Conservation (phyloP, 2,113 vertebrate genomes). For the Morone saxatilis region DNA sequence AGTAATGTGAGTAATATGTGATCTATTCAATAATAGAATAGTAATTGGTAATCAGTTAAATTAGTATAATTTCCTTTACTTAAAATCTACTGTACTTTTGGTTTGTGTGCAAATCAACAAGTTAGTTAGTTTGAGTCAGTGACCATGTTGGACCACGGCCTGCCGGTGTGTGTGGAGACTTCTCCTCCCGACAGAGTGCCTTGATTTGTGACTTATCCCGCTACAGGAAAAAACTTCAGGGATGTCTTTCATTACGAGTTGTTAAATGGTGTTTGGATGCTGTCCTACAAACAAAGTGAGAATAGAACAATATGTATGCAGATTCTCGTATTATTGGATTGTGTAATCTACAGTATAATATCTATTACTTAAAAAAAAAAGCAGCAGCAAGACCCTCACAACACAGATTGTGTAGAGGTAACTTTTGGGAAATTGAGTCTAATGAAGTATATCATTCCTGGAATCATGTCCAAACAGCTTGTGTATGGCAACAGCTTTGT, state of each 20-base stretch:
- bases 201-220: constrained; percentile 66
- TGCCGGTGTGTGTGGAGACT: constrained; percentile 31
- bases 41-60: neutral
- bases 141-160: constrained; percentile 23
- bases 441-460: neutral
- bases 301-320: constrained; percentile 4
- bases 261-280: constrained; percentile 24
- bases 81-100: neutral
- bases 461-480: neutral
- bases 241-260: constrained; percentile 52
- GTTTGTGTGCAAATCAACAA: constrained; percentile 40
- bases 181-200: constrained; percentile 75
- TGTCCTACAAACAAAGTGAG: constrained; percentile 24
- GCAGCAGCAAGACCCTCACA: neutral
- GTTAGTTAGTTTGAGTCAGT: constrained; percentile 22
- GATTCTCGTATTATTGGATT: neutral
- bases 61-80: neutral
- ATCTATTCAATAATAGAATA: neutral
- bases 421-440: neutral
- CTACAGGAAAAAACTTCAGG: constrained; percentile 55
- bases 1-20: neutral
- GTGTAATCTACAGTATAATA: neutral
- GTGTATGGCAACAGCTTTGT: neutral
- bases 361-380: neutral
- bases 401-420: neutral